Evolutionary conservation across 2,797 vertebrate species (phyloP).

Genomic region (Macrochelys suwanniensis): DNA sequence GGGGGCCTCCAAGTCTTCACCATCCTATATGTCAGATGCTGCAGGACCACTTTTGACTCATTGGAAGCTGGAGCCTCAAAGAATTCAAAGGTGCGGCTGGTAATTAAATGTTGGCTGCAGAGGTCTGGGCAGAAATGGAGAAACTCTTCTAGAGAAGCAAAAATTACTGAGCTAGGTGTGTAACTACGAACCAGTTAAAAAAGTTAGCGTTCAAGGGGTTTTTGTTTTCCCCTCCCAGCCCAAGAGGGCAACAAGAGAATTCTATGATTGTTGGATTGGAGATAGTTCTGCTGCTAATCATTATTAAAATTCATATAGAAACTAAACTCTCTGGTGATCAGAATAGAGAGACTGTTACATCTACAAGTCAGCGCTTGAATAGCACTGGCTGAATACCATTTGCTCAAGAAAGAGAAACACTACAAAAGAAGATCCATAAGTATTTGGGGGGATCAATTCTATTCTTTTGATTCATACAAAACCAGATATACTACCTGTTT

Average conservation of each 20-base stretch:
- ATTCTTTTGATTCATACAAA: constrained; percentile 34
- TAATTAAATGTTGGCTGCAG: not conserved
- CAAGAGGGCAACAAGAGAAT: not conserved
- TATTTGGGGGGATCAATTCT: constrained; percentile 2
- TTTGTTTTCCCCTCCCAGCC: not conserved
- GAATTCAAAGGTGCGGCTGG: not conserved
- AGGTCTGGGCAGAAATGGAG: not conserved
- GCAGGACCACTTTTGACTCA: not conserved
- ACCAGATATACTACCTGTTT: constrained; percentile 46
- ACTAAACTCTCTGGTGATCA: not conserved
- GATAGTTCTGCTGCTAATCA: not conserved
- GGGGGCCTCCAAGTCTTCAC: not conserved
- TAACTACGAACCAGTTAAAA: not conserved
- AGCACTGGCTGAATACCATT: not conserved
- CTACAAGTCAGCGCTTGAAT: not conserved
- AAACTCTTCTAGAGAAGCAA: not conserved
- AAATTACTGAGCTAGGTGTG: not conserved
- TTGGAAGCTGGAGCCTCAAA: not conserved
- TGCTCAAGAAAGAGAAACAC: not conserved
- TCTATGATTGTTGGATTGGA: not conserved
- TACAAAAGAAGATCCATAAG: not conserved
- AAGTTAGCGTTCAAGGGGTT: not conserved
- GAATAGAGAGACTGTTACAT: not conserved
- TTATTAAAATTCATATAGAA: not conserved
- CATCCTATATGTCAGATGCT: not conserved